A percentile compares a stretch with the other conserved stretches of the same genome.
These are phyloP conservation scores for Pseudocheirus occidentalis DNA, from an alignment of 2,797 vertebrate genomes.

Conservation along the genomic window DNA sequence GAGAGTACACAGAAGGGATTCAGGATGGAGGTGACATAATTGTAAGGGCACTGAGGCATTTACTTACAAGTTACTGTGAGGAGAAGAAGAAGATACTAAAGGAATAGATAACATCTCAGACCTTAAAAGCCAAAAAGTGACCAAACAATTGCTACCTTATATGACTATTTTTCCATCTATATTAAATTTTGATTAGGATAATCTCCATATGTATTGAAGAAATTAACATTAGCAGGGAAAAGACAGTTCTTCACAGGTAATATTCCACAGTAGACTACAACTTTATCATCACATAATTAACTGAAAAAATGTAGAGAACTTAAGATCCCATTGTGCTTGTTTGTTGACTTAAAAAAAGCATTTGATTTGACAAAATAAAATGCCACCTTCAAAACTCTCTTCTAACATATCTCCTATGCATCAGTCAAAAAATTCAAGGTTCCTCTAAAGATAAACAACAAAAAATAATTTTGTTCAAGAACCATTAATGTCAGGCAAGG, in stretches of 20 bases:
- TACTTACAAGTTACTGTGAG: not conserved
- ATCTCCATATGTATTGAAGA: not conserved
- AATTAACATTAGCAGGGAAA: not conserved
- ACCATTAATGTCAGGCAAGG: not conserved
- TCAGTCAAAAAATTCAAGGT: not conserved
- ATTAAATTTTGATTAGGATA: not conserved
- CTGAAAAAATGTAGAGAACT: not conserved
- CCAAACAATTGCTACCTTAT: not conserved
- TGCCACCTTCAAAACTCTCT: not conserved
- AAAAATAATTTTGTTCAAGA: not conserved
- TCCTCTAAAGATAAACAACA: not conserved
- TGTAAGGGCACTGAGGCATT: not conserved
- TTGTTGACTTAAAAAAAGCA: not conserved
- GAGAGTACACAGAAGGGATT: not conserved
- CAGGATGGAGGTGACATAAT: not conserved
- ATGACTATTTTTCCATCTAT: not conserved
- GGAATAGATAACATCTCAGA: not conserved
- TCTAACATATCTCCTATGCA: not conserved
- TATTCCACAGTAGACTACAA: not conserved
- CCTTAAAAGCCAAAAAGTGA: not conserved
- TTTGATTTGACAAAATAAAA: not conserved
- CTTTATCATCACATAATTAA: not conserved
- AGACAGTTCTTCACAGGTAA: not conserved
- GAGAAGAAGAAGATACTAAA: not conserved
- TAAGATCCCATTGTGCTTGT: not conserved